These are phyloP conservation scores for Mobula hypostoma DNA, from an alignment of 2,113 vertebrate species.

Conservation along the genomic window DNA sequence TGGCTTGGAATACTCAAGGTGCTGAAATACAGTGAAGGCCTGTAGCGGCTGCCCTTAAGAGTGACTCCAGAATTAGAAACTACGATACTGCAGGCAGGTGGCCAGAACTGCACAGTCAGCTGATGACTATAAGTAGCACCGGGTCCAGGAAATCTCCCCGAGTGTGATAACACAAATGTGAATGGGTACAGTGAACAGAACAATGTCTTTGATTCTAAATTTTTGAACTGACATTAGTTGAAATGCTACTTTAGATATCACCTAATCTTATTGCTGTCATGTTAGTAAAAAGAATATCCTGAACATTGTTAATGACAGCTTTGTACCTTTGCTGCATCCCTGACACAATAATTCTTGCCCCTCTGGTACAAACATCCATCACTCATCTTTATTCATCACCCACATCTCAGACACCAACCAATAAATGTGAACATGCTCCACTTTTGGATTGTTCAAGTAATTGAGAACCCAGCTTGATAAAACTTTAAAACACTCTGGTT, in stretches of 20 bases:
- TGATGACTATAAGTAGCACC: neutral
- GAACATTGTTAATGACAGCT: neutral
- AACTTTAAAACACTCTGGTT: too few species aligned
- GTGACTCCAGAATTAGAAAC: neutral
- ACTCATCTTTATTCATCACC: neutral
- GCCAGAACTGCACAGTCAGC: constrained; percentile 5
- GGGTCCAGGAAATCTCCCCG: neutral
- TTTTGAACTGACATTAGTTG: neutral
- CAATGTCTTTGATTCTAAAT: neutral
- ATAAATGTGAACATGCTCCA: neutral
- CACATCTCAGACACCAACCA: neutral
- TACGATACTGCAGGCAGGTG: neutral
- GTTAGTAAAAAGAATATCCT: neutral
- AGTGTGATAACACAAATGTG: neutral
- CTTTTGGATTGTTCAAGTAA: neutral
- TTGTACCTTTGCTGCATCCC: neutral
- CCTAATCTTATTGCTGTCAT: neutral
- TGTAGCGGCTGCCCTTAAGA: neutral
- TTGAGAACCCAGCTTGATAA: too few species aligned
- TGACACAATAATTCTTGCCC: neutral
- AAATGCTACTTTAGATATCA: neutral
- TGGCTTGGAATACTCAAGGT: neutral
- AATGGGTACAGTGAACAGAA: neutral
- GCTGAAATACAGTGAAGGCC: neutral
- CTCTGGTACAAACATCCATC: neutral